These are phyloP conservation scores for Artibeus jamaicensis DNA, from an alignment of 2,797 vertebrate genomes.

Conservation along the genomic window DNA sequence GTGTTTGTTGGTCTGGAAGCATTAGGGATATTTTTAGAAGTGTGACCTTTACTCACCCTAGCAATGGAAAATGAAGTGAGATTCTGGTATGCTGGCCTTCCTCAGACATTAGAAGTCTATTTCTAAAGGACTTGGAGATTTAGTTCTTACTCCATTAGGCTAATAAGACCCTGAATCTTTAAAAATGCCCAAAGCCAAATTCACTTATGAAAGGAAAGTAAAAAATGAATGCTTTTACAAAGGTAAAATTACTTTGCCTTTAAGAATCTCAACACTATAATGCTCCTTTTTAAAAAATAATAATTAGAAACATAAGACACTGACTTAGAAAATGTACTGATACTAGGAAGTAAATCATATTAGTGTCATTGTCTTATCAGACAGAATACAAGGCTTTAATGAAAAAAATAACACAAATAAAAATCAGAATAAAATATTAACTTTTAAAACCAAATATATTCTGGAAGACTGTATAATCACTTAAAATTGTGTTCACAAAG, in stretches of 20 bases:
- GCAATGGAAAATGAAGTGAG: background rate
- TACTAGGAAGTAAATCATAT: background rate
- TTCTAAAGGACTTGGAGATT: background rate
- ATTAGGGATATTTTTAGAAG: background rate
- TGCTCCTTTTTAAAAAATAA: background rate
- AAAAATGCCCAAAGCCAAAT: conserved; percentile 11
- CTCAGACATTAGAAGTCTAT: background rate
- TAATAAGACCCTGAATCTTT: conserved; percentile 16
- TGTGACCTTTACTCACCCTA: background rate
- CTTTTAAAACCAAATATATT: background rate
- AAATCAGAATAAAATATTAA: background rate
- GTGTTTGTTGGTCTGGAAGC: background rate
- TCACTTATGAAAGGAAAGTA: background rate
- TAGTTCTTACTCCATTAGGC: background rate
- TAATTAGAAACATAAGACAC: background rate
- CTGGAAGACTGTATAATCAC: background rate
- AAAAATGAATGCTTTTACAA: background rate
- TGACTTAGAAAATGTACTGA: background rate
- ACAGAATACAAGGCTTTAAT: background rate
- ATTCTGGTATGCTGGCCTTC: background rate
- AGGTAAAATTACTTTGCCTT: background rate
- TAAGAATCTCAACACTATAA: background rate
- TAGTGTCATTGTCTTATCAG: conserved; percentile 6
- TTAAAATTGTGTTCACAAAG: conserved; percentile 23
- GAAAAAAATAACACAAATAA: background rate